Evolutionary conservation across 2,113 vertebrate species (phyloP), one percentile per base, ranked within the genome.

Genomic region (Carlito syrichta): DNA sequence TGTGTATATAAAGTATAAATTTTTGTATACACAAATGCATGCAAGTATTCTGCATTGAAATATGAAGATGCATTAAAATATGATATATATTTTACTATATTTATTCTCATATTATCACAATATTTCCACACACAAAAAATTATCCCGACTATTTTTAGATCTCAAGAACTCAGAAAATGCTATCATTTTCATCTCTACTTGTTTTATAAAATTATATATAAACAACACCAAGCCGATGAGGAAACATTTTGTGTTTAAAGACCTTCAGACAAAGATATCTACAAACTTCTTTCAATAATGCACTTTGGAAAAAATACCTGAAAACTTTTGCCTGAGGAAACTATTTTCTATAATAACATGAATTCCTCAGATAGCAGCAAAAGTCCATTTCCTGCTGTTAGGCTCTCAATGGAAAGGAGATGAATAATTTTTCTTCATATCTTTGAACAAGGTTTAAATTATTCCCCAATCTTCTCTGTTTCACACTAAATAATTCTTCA

Each of bases 371-470:
- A 96, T 89, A 92, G 91, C 83, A 97, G 94, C 89, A 93, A 92
- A 95, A 96, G 66, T 93, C 93, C 69, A 95, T 98, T 96, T 95
- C 96, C 95, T 96, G 63, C 91, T 97, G 86, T 93, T 96, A 94
- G 83, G 8, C 27, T 97, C 86, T 97, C 95, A 86, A 84, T 89
- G 91, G 89, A 94, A 97, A 96, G 63, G 40, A 93, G 89, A 91
- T 91, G 86, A 97, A 97, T 97, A 94, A 94, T 97, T 97, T 98
- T 96, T 98, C 96, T 97, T 97, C 83, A 68, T 97, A 98, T 91
- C 91, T 96, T 93, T 91, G 94, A 97, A 95, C 93, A 97, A 85
- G 95, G 93, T 96, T 97, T 96, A 97, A 97, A 96, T 97, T 97
- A 97, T 96, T 93, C 74, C 79, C 93, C 94, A 96, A 90, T 93